phyloP scores from a whole-genome alignment of 2,888 invertebrate genomes.

The Cloeon dipterum region DNA sequence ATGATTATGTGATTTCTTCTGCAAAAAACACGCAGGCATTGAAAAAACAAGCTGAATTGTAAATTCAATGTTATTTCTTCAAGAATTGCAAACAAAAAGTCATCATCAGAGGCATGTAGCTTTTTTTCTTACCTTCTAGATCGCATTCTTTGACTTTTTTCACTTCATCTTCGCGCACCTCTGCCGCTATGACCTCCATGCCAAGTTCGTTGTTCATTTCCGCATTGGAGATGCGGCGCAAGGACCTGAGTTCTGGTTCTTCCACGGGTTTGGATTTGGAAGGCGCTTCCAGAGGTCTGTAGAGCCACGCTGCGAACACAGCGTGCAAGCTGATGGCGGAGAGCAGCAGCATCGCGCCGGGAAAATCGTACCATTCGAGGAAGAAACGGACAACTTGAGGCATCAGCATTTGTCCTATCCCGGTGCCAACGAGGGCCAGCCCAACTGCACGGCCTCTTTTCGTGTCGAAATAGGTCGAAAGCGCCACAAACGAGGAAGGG shows the following conservation, averaged over 20 bases:
- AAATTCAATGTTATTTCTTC: too few relatives aligned
- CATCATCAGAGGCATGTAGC: too few relatives aligned
- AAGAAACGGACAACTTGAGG: constrained; percentile 40
- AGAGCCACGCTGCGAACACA: constrained; percentile 12
- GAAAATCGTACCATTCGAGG: constrained; percentile 37
- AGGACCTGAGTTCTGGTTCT: neutral
- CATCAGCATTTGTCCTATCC: constrained; percentile 49
- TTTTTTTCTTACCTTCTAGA: too few relatives aligned
- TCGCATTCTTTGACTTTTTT: too few relatives aligned
- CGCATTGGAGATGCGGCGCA: neutral
- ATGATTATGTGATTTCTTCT: too few relatives aligned
- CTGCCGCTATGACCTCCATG: neutral
- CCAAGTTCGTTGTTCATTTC: neutral
- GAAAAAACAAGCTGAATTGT: too few relatives aligned
- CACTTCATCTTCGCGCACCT: neutral
- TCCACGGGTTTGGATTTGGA: neutral
- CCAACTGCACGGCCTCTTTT: constrained; percentile 50
- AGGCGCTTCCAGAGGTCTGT: constrained; percentile 21
- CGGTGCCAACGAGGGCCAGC: constrained; percentile 49
- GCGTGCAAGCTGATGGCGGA: constrained; percentile 2
- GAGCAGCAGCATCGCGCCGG: constrained; percentile 8
- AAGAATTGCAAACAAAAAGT: too few relatives aligned
- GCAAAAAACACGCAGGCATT: too few relatives aligned
- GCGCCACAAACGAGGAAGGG: constrained; percentile 44
- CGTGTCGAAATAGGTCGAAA: constrained; percentile 43